A percentile compares a stretch with the other conserved stretches of the same genome.
phyloP scores from a whole-genome alignment of 2,113 vertebrate species.

The Sturnus vulgaris region DNA sequence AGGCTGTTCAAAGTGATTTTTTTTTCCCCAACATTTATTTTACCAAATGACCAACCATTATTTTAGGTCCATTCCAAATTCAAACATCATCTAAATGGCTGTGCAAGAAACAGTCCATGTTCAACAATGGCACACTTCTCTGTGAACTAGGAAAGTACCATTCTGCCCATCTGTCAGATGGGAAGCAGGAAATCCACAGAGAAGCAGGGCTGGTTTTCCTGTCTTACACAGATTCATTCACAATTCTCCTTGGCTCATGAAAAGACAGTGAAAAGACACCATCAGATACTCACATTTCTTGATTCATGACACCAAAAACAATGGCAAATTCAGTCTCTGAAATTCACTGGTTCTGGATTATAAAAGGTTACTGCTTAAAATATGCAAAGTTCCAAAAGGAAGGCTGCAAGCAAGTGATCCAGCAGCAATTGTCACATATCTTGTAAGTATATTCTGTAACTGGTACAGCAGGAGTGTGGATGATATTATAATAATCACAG shows the following conservation, averaged over 20 bases:
- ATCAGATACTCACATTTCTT: background rate
- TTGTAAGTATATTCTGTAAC: background rate
- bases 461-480: background rate
- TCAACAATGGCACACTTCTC: background rate
- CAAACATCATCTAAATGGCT: background rate
- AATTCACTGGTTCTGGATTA: background rate
- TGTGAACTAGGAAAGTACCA: background rate
- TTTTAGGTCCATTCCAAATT: background rate
- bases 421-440: background rate
- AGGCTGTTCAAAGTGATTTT: background rate
- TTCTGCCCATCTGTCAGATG: background rate
- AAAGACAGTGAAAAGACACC: background rate
- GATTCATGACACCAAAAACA: background rate
- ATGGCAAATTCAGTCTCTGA: background rate
- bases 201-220: background rate
- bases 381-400: background rate
- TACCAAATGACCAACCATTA: background rate
- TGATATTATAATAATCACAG: background rate
- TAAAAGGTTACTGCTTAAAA: background rate
- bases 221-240: background rate
- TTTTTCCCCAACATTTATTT: background rate
- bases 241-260: background rate
- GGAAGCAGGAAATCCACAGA: background rate
- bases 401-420: background rate
- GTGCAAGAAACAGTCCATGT: background rate